These are phyloP conservation scores for Austrofundulus limnaeus DNA, from an alignment of 2,113 vertebrate genomes.

Conservation along the genomic window DNA sequence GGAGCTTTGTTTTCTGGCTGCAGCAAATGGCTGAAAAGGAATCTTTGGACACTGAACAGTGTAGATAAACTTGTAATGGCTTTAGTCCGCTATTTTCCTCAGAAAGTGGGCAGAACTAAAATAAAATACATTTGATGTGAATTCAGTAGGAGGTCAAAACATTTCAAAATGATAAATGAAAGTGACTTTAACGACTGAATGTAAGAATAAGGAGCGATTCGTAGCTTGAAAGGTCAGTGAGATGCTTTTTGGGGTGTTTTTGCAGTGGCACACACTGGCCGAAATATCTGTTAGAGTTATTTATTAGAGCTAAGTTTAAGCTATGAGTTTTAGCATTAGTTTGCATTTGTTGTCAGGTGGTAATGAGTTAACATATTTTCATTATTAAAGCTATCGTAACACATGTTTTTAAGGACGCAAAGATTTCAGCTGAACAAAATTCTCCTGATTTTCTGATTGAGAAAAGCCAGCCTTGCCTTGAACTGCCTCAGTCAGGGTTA, in stretches of 20 bases:
- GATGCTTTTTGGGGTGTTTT: background rate
- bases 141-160: background rate
- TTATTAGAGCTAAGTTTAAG: background rate
- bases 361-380: background rate
- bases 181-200: background rate
- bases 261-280: background rate
- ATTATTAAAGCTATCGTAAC: constrained; percentile 2
- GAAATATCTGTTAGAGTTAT: background rate
- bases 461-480: background rate
- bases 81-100: background rate
- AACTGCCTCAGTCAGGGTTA: background rate
- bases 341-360: no score
- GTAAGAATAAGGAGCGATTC: background rate
- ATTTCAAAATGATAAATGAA: background rate
- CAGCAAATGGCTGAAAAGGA: background rate
- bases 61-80: background rate
- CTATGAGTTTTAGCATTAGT: background rate
- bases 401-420: constrained; percentile 10
- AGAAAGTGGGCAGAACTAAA: background rate
- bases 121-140: background rate
- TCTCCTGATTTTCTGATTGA: constrained; percentile 6
- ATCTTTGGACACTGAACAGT: background rate
- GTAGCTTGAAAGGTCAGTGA: background rate
- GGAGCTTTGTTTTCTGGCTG: no score
- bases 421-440: constrained; percentile 7